phyloP scores from a whole-genome alignment of 2,888 invertebrate species.

The Ischnus inquisitorius region DNA sequence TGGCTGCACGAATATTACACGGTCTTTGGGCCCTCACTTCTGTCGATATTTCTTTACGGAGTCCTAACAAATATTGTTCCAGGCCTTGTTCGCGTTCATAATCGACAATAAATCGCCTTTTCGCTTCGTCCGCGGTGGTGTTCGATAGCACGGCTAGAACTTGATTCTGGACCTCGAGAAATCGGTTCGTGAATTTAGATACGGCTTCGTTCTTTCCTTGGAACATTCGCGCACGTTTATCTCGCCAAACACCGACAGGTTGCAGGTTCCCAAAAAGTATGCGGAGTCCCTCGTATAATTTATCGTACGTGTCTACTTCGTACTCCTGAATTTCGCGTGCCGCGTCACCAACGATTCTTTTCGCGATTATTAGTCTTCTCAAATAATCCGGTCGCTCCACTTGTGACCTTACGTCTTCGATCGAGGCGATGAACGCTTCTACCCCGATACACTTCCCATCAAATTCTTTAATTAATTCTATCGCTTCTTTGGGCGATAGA shows the following conservation, averaged over 20 bases:
- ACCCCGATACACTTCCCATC: too few relatives aligned
- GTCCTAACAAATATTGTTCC: too few relatives aligned
- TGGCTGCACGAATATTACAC: too few relatives aligned
- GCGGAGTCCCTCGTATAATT: background rate
- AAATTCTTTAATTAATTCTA: slow-evolving; percentile 16
- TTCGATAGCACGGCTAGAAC: too few relatives aligned
- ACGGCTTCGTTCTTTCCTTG: slow-evolving; percentile 14
- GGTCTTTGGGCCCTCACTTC: too few relatives aligned
- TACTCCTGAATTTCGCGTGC: too few relatives aligned
- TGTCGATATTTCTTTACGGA: too few relatives aligned
- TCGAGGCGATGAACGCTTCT: slow-evolving; percentile 11
- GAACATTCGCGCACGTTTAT: slow-evolving; percentile 9
- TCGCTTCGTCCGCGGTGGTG: too few relatives aligned
- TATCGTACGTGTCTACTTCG: background rate
- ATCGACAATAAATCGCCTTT: too few relatives aligned
- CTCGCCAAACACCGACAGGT: slow-evolving; percentile 14
- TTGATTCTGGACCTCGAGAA: background rate
- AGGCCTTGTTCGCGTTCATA: too few relatives aligned
- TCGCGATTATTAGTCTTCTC: too few relatives aligned
- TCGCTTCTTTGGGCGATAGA: slow-evolving; percentile 9
- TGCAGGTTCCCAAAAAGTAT: slow-evolving; percentile 28
- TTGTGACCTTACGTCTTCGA: slow-evolving; percentile 2
- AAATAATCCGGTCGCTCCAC: background rate
- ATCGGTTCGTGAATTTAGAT: slow-evolving; percentile 27
- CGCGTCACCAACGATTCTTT: too few relatives aligned